Percentiles rank a stretch among this genome's conserved stretches.
Evolutionary conservation across 2,797 vertebrate genomes (phyloP).

Genomic region (Echeneis naucrates): DNA sequence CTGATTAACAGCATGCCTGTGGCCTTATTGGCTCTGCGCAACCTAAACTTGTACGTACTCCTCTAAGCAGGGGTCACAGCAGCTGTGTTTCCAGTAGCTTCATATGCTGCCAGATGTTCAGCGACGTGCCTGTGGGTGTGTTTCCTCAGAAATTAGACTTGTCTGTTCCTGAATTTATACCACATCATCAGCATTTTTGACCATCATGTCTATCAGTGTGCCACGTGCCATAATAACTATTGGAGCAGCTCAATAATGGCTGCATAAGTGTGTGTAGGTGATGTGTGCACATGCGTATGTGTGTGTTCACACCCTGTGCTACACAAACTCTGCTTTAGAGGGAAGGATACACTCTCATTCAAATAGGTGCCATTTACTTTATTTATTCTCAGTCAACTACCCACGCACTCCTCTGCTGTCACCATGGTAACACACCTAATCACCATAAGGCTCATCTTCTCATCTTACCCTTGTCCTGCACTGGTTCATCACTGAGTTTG

Average conservation of each 20-base stretch:
- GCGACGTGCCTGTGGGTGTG: background rate
- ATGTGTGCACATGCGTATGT: background rate
- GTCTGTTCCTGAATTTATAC: slow-evolving; percentile 18
- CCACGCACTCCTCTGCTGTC: slow-evolving; percentile 24
- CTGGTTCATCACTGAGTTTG: background rate
- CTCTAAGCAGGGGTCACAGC: slow-evolving; percentile 12
- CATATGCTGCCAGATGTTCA: slow-evolving; percentile 18
- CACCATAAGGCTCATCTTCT: slow-evolving; percentile 25
- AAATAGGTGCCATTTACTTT: slow-evolving; percentile 67
- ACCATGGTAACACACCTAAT: slow-evolving; percentile 63
- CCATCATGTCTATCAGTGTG: slow-evolving; percentile 22
- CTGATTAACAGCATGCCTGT: background rate
- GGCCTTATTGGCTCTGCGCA: background rate
- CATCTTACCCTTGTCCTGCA: slow-evolving; percentile 18
- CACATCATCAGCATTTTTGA: slow-evolving; percentile 21
- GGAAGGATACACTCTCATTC: slow-evolving; percentile 30
- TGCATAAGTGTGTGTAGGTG: slow-evolving; percentile 10
- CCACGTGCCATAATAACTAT: slow-evolving; percentile 34
- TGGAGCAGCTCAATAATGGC: slow-evolving; percentile 10
- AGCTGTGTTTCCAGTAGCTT: slow-evolving; percentile 22
- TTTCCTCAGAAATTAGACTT: slow-evolving; percentile 10
- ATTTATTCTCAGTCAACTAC: slow-evolving; percentile 64
- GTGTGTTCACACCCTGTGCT: slow-evolving; percentile 32
- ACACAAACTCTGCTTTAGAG: slow-evolving; percentile 60
- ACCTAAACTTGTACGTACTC: slow-evolving; percentile 17